phyloP scores from a whole-genome alignment of 2,797 vertebrate genomes.

The Hemitrygon akajei region DNA sequence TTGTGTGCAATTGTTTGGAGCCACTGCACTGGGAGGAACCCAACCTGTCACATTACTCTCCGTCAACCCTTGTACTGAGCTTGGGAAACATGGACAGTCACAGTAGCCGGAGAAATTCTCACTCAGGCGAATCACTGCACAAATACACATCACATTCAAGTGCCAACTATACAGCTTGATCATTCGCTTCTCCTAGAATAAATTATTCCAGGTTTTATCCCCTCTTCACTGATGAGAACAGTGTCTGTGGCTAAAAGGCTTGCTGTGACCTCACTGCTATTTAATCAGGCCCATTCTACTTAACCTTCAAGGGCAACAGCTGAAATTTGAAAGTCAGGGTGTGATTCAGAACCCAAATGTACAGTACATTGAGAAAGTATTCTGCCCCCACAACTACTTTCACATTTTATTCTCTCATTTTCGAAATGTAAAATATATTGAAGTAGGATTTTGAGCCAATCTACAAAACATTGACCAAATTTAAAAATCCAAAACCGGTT shows the following conservation, averaged over 20 bases:
- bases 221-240: not conserved
- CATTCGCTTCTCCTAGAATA: not conserved
- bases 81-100: not conserved
- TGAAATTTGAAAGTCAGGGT: not conserved
- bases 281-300: not conserved
- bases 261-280: not conserved
- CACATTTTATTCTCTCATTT: no score
- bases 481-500: no score
- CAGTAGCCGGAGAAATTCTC: not conserved
- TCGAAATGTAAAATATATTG: no score
- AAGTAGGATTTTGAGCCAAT: no score
- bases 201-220: not conserved
- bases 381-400: no score
- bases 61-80: not conserved
- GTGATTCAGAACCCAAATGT: not conserved
- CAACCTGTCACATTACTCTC: not conserved
- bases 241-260: not conserved
- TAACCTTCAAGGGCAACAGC: no score
- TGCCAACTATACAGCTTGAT: not conserved
- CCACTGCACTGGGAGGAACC: not conserved
- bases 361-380: no score
- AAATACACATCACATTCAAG: not conserved
- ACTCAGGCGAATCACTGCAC: not conserved
- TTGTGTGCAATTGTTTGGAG: slow-evolving; percentile 14
- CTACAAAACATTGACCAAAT: no score